Evolutionary conservation across 1,140 invertebrate genomes (phyloP).

Genomic region (Leptinotarsa defecta): DNA sequence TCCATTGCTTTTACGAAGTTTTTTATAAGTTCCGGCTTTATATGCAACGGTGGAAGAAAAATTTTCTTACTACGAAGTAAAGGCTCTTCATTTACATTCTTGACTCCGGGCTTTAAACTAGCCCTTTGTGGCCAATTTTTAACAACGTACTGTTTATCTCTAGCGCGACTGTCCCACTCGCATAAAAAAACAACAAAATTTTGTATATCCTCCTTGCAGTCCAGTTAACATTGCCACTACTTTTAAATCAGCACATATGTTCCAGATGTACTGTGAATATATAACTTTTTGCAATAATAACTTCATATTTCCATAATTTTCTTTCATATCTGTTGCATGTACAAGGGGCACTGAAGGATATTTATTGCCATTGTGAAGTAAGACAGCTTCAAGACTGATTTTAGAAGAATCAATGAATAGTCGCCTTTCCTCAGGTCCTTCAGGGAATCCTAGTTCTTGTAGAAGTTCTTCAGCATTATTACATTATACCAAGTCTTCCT

Average conservation of each 20-base stretch:
- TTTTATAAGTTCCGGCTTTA: no score
- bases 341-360: neutral
- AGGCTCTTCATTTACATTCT: neutral
- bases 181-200: no score
- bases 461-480: slow-evolving; percentile 19
- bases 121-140: no score
- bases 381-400: slow-evolving; percentile 27
- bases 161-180: no score
- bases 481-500: neutral
- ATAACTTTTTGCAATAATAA: slow-evolving; percentile 26
- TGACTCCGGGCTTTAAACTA: no score
- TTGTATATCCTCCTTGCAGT: no score
- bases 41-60: no score
- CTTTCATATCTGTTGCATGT: slow-evolving; percentile 20
- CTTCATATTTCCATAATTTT: slow-evolving; percentile 25
- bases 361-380: slow-evolving; percentile 26
- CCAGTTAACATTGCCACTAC: no score
- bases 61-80: no score
- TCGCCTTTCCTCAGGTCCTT: neutral
- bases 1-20: no score
- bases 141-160: no score
- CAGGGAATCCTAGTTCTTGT: neutral
- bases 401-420: slow-evolving; percentile 28
- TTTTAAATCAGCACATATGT: slow-evolving; percentile 51
- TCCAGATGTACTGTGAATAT: slow-evolving; percentile 43